Evolutionary conservation across 1,140 invertebrate species (phyloP).

Genomic region (Dysdera silvatica): DNA sequence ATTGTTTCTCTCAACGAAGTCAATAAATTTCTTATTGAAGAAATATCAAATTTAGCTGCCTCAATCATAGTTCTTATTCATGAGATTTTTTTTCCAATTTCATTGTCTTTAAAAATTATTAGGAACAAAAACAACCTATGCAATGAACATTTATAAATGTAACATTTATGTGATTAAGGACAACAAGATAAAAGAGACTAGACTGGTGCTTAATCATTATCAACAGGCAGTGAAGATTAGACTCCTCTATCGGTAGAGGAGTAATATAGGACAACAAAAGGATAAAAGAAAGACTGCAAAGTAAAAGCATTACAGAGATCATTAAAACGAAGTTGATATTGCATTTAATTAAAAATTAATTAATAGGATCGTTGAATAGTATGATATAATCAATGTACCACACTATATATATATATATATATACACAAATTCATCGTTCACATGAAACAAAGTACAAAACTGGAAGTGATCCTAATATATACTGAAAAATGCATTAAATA

Average conservation of each 20-base stretch:
- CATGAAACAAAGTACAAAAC: neutral
- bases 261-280: constrained; percentile 12
- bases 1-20: no score
- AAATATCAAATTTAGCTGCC: no score
- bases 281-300: constrained; percentile 18
- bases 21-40: no score
- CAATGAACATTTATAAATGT: constrained; percentile 26
- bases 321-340: neutral
- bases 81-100: no score
- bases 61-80: no score
- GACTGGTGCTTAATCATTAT: constrained; percentile 21
- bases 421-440: neutral
- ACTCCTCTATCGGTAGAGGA: constrained; percentile 16
- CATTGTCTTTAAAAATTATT: no score
- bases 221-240: constrained; percentile 24
- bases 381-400: neutral
- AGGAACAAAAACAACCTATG: no score
- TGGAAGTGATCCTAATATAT: neutral
- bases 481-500: neutral
- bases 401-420: neutral
- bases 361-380: neutral
- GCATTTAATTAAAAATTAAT: neutral
- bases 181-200: constrained; percentile 27
- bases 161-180: constrained; percentile 24
- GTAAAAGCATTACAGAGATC: neutral